Percentiles rank a stretch among this genome's conserved stretches.
phyloP scores from a whole-genome alignment of 2,888 invertebrate species.

The Yponomeuta cagnagella region DNA sequence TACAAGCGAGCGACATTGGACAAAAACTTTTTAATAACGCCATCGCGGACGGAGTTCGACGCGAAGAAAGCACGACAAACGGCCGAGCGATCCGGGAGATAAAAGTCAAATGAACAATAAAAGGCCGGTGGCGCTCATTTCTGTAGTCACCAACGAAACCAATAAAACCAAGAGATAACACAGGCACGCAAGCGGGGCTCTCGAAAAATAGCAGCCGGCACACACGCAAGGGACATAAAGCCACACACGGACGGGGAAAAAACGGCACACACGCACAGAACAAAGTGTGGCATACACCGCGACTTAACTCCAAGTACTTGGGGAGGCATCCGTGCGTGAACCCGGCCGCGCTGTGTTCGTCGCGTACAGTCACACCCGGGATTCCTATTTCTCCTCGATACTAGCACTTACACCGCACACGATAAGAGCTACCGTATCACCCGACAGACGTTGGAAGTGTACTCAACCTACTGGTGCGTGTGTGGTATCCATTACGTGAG shows the following conservation, averaged over 20 bases:
- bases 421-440: neutral
- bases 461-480: constrained; percentile 29
- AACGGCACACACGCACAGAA: constrained; percentile 41
- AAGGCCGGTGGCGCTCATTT: constrained; percentile 53
- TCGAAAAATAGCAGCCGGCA: constrained; percentile 55
- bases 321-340: constrained; percentile 63
- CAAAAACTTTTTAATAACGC: constrained; percentile 37
- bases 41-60: constrained; percentile 37
- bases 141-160: constrained; percentile 54
- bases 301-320: constrained; percentile 49
- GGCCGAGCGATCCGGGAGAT: constrained; percentile 33
- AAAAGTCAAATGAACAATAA: constrained; percentile 57
- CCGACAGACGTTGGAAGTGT: too few relatives aligned
- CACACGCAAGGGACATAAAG: constrained; percentile 39
- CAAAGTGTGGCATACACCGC: constrained; percentile 25
- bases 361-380: neutral
- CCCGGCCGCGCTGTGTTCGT: constrained; percentile 28
- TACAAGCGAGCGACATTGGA: constrained; percentile 30
- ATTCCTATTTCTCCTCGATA: neutral
- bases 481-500: constrained; percentile 63
- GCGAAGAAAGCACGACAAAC: constrained; percentile 39
- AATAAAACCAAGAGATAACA: constrained; percentile 63
- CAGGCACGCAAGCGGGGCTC: constrained; percentile 56
- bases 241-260: constrained; percentile 38
- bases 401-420: neutral